These are phyloP conservation scores for Pteronotus mesoamericanus DNA, from an alignment of 2,797 vertebrate species.

Conservation along the genomic window DNA sequence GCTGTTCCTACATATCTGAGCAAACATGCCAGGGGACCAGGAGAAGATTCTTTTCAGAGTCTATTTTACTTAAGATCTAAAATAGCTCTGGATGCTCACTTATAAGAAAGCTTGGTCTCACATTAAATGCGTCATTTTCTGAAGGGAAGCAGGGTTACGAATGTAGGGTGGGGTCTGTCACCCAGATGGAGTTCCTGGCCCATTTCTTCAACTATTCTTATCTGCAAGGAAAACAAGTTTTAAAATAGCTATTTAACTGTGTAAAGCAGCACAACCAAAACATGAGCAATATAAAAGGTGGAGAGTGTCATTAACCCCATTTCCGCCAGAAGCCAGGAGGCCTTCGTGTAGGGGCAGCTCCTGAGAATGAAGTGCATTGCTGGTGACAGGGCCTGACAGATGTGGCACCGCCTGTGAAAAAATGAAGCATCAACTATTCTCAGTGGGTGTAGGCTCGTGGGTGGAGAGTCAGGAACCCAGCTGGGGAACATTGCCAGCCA, in stretches of 20 bases:
- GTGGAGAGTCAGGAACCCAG: neutral
- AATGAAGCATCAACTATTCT: neutral
- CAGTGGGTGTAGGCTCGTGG: neutral
- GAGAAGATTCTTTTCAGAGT: neutral
- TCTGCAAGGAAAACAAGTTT: neutral
- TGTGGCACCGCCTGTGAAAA: neutral
- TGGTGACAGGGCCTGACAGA: neutral
- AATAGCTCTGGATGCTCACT: neutral
- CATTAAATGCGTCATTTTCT: neutral
- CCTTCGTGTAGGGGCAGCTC: neutral
- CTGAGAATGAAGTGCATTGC: neutral
- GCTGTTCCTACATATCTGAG: neutral
- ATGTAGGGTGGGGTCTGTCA: accelerated
- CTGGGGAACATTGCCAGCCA: neutral
- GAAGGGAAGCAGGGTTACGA: neutral
- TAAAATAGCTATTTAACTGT: neutral
- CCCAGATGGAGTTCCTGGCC: neutral
- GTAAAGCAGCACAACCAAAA: neutral
- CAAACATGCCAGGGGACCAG: neutral
- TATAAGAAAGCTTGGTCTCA: neutral
- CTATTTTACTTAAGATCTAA: neutral
- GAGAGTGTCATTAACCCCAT: neutral
- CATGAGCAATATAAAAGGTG: neutral
- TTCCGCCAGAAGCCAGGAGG: neutral
- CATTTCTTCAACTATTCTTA: neutral